These are phyloP conservation scores for Caenorhabditis doughertyi DNA, from an alignment of 2,888 invertebrate species.

Conservation along the genomic window DNA sequence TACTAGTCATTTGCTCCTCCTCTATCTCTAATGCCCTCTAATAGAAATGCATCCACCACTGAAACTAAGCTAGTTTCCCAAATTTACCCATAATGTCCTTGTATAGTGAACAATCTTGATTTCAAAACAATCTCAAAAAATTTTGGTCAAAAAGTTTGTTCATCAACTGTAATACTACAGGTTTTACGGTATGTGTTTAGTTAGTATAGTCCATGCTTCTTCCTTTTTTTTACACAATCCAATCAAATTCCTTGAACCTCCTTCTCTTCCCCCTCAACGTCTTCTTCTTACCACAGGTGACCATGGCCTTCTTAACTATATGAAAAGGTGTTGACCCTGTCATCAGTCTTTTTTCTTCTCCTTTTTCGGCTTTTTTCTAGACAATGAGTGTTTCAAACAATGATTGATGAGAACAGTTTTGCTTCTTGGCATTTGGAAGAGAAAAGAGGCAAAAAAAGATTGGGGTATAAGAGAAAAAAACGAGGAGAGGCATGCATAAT, in stretches of 20 bases:
- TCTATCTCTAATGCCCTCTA: too few species aligned
- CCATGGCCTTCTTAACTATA: slow-evolving; percentile 27
- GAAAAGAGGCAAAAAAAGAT: slow-evolving; percentile 19
- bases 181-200: slow-evolving; percentile 13
- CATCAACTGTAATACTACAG: slow-evolving; percentile 4
- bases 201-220: not conserved
- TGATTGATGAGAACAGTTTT: slow-evolving; percentile 64
- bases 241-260: not conserved
- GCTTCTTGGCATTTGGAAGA: slow-evolving; percentile 19
- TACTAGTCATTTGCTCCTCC: too few species aligned
- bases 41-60: too few species aligned
- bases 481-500: slow-evolving; percentile 54
- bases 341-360: slow-evolving; percentile 27
- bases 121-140: not conserved
- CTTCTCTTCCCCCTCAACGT: not conserved
- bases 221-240: slow-evolving; percentile 5
- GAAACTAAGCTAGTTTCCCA: too few species aligned
- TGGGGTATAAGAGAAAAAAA: slow-evolving; percentile 37
- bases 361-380: slow-evolving; percentile 7
- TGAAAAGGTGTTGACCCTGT: slow-evolving; percentile 41
- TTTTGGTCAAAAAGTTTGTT: not conserved
- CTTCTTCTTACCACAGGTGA: slow-evolving; percentile 15
- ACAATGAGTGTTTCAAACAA: slow-evolving; percentile 61
- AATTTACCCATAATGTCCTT: too few species aligned
- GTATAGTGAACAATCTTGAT: too few species aligned